A percentile compares a stretch with the other conserved stretches of the same genome.
Conservation (phyloP, 2,797 vertebrate species). For the Eulemur mongoz region DNA sequence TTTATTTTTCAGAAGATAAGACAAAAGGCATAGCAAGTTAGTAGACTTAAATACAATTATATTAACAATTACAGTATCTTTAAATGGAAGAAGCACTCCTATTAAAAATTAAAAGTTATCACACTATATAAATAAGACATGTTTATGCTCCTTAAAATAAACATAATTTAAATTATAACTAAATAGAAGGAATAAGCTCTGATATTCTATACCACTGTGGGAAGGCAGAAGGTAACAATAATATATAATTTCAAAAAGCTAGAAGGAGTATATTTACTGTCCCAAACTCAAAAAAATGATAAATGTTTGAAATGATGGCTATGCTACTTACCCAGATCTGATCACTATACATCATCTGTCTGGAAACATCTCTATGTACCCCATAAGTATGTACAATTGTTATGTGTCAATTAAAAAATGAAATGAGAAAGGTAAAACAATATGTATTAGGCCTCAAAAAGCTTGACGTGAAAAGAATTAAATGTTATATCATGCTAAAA, state of each 20-base stretch:
- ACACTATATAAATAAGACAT: neutral
- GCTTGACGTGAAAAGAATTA: constrained; percentile 14
- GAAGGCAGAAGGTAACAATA: neutral
- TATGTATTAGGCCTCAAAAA: neutral
- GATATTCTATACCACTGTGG: neutral
- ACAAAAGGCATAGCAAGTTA: neutral
- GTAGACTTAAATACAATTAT: neutral
- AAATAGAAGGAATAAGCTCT: neutral
- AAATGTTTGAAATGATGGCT: neutral
- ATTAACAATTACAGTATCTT: neutral
- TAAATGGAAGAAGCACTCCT: neutral
- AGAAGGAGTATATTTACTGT: neutral
- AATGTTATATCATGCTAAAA: neutral
- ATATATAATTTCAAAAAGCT: neutral
- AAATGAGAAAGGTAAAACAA: neutral
- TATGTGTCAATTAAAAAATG: neutral
- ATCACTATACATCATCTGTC: neutral
- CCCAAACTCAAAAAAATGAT: neutral
- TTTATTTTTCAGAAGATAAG: neutral
- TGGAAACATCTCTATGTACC: neutral
- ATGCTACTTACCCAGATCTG: neutral
- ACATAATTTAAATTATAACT: neutral
- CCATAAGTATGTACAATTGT: neutral
- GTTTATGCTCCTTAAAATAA: neutral
- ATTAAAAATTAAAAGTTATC: neutral